Conservation (phyloP, 2,888 invertebrate genomes). For the Drosophila paracracens region DNA sequence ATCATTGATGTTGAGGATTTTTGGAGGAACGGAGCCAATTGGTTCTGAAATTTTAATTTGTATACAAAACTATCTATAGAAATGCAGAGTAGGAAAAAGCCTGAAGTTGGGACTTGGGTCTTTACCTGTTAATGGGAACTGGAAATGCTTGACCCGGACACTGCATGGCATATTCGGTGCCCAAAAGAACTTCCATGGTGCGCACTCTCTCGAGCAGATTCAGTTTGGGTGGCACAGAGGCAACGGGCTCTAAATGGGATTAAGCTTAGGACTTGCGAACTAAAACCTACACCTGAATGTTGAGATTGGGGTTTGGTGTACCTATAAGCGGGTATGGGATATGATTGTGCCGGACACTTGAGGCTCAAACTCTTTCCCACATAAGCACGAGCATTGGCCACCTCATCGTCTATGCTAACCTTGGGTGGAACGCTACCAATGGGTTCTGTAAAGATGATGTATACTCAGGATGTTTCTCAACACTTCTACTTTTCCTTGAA, state of each 20-base stretch:
- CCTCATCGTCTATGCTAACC: slow-evolving; percentile 86
- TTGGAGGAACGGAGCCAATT: slow-evolving; percentile 87
- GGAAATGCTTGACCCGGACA: slow-evolving; percentile 92
- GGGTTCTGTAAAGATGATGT: slow-evolving; percentile 82
- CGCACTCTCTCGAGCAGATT: slow-evolving; percentile 88
- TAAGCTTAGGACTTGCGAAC: not conserved
- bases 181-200: slow-evolving; percentile 86
- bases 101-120: slow-evolving; percentile 89
- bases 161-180: slow-evolving; percentile 87
- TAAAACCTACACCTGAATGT: slow-evolving; percentile 69
- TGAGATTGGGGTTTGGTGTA: slow-evolving; percentile 83
- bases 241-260: slow-evolving; percentile 85
- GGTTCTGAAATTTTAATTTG: slow-evolving; percentile 83
- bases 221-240: slow-evolving; percentile 88
- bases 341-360: slow-evolving; percentile 91
- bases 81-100: slow-evolving; percentile 85
- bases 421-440: slow-evolving; percentile 88
- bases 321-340: slow-evolving; percentile 91
- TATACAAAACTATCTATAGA: not conserved
- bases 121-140: slow-evolving; percentile 86
- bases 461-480: not conserved
- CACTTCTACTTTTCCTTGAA: not conserved
- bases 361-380: slow-evolving; percentile 86
- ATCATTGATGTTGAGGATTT: slow-evolving; percentile 87
- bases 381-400: slow-evolving; percentile 75